Evolutionary conservation across 2,888 invertebrate genomes (phyloP).

Genomic region (Danaus chrysippus): DNA sequence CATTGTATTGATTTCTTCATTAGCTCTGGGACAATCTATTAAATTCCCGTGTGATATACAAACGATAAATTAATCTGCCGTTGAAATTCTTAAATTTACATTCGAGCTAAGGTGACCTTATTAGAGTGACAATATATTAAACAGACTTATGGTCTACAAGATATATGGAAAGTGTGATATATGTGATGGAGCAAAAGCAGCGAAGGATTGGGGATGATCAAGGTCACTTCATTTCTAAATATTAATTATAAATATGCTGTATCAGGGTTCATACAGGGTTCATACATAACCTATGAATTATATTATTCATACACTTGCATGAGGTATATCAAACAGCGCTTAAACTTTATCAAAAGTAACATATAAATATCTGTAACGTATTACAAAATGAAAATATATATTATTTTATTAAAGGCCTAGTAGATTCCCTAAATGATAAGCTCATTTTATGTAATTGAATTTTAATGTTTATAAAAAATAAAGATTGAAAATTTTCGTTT

Average conservation of each 20-base stretch:
- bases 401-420: slow-evolving; percentile 54
- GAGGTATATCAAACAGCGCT: slow-evolving; percentile 67
- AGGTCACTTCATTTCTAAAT: slow-evolving; percentile 76
- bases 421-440: slow-evolving; percentile 69
- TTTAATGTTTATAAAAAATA: slow-evolving; percentile 24
- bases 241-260: slow-evolving; percentile 64
- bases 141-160: slow-evolving; percentile 25
- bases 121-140: slow-evolving; percentile 18
- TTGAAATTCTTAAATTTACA: slow-evolving; percentile 1
- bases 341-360: slow-evolving; percentile 54
- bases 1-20: too few relatives aligned
- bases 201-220: slow-evolving; percentile 70
- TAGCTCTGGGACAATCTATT: too few relatives aligned
- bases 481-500: slow-evolving; percentile 15
- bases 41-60: neutral
- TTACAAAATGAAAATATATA: slow-evolving; percentile 46
- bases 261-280: slow-evolving; percentile 49
- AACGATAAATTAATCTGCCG: neutral
- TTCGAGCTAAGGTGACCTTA: slow-evolving; percentile 1
- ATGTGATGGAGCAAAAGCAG: slow-evolving; percentile 55
- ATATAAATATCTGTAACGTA: slow-evolving; percentile 40
- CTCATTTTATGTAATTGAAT: slow-evolving; percentile 41
- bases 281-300: slow-evolving; percentile 36
- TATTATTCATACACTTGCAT: slow-evolving; percentile 53
- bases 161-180: slow-evolving; percentile 44